These are phyloP conservation scores for Philaethria dido DNA, from an alignment of 2,888 invertebrate species.

Conservation along the genomic window DNA sequence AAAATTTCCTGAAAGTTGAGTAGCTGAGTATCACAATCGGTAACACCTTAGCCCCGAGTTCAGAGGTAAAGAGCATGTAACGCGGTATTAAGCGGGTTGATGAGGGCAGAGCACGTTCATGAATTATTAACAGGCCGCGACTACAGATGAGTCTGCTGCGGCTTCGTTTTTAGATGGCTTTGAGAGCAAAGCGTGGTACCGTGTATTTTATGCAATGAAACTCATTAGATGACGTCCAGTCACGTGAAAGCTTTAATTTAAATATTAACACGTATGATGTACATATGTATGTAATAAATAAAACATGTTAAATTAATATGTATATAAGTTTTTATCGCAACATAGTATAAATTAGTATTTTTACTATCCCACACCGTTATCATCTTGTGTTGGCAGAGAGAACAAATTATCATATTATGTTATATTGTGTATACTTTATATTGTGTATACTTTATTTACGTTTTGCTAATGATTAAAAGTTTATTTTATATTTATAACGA, in stretches of 20 bases:
- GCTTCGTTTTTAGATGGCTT: slow-evolving; percentile 34
- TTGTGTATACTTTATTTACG: no score
- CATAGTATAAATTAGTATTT: background rate
- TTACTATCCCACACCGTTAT: background rate
- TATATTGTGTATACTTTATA: no score
- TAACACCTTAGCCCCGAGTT: slow-evolving; percentile 22
- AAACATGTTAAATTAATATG: background rate
- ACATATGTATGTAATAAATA: background rate
- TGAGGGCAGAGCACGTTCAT: slow-evolving; percentile 34
- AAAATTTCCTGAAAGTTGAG: slow-evolving; percentile 6
- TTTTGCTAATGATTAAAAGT: no score
- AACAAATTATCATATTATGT: no score
- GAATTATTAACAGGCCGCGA: slow-evolving; percentile 34
- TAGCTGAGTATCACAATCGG: slow-evolving; percentile 19
- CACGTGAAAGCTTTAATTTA: slow-evolving; percentile 13
- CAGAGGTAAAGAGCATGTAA: slow-evolving; percentile 32
- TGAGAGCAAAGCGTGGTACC: slow-evolving; percentile 31
- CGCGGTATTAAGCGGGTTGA: slow-evolving; percentile 35
- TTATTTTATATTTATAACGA: no score
- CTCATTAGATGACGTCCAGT: slow-evolving; percentile 22
- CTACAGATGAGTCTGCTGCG: slow-evolving; percentile 32
- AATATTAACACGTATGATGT: slow-evolving; percentile 4
- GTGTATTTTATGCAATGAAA: slow-evolving; percentile 31
- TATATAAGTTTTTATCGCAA: background rate
- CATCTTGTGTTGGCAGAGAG: no score